These are phyloP conservation scores for Drosophila nr. perissopoda DNA, from an alignment of 2,888 invertebrate species.

Conservation along the genomic window DNA sequence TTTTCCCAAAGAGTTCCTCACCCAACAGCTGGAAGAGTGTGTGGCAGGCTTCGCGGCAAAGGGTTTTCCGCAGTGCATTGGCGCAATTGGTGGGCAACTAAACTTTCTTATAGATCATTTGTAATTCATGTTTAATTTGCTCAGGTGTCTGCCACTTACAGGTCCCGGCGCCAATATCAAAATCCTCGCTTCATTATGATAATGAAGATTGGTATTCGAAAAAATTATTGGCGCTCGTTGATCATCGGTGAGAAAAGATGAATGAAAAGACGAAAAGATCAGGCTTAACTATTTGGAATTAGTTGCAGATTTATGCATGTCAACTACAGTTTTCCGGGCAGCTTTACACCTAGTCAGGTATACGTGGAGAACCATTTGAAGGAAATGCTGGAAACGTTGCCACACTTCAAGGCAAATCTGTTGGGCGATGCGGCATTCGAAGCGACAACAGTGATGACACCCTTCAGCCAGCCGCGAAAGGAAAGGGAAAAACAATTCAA, in stretches of 20 bases:
- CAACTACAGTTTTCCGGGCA: neutral
- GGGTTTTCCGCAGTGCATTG: slow-evolving; percentile 15
- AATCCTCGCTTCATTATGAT: neutral
- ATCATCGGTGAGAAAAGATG: slow-evolving; percentile 4
- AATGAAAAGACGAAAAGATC: neutral
- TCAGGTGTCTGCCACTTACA: slow-evolving; percentile 3
- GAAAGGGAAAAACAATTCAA: neutral
- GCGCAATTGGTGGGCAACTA: slow-evolving; percentile 3
- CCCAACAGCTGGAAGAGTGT: neutral
- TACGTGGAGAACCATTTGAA: neutral
- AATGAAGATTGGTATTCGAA: neutral
- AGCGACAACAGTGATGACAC: slow-evolving; percentile 11
- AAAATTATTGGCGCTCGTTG: slow-evolving; percentile 10
- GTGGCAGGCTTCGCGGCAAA: neutral
- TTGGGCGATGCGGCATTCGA: neutral
- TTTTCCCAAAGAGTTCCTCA: slow-evolving; percentile 10
- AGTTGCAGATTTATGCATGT: slow-evolving; percentile 14
- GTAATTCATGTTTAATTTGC: neutral
- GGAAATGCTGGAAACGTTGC: neutral
- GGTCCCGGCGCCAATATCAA: neutral
- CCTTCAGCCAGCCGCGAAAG: neutral
- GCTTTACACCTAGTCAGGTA: neutral
- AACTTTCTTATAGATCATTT: neutral
- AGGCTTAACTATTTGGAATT: neutral
- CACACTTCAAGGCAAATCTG: neutral